Conservation (phyloP, 2,797 vertebrate genomes). For the Leucoraja ocellata region DNA sequence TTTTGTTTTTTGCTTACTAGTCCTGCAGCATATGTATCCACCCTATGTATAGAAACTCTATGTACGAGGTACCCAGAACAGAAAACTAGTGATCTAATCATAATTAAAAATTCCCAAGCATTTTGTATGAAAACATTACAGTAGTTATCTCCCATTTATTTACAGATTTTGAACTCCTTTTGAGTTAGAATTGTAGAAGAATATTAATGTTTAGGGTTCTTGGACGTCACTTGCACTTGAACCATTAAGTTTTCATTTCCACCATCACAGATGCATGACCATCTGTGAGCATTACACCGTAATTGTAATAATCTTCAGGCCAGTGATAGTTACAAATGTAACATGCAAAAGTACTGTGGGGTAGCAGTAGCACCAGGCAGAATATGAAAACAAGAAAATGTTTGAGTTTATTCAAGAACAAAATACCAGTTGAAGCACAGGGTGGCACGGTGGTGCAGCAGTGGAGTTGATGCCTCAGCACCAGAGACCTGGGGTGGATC, state of each 20-base stretch:
- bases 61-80: background rate
- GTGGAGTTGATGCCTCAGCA: too few species aligned
- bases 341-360: background rate
- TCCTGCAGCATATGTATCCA: background rate
- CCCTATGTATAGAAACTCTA: background rate
- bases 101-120: background rate
- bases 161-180: background rate
- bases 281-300: background rate
- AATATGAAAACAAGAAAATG: background rate
- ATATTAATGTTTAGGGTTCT: too few species aligned
- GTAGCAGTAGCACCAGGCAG: background rate
- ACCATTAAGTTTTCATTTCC: too few species aligned
- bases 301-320: background rate
- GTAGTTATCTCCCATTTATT: background rate
- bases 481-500: too few species aligned
- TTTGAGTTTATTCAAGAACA: background rate
- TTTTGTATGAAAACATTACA: background rate
- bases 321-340: background rate
- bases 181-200: background rate
- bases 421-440: background rate
- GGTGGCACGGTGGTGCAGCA: background rate
- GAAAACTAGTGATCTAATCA: background rate
- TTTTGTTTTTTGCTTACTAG: background rate
- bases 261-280: too few species aligned
- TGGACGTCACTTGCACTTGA: too few species aligned